Conservation (phyloP, 2,797 vertebrate species). For the Tenualosa thibaudeaui region DNA sequence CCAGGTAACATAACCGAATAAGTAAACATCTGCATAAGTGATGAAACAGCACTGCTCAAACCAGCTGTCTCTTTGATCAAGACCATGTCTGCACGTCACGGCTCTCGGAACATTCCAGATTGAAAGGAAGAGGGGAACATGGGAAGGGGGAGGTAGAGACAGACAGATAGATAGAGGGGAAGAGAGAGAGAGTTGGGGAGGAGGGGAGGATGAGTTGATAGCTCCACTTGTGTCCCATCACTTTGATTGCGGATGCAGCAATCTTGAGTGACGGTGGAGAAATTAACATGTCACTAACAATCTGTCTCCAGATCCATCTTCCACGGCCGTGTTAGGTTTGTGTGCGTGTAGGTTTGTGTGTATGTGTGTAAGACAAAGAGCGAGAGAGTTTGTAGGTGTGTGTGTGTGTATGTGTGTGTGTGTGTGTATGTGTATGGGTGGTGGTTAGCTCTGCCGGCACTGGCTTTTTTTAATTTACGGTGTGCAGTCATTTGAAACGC, state of each 20-base stretch:
- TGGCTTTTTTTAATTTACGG: constrained; percentile 65
- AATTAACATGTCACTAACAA: constrained; percentile 84
- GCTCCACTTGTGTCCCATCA: constrained; percentile 62
- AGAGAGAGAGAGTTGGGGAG: constrained; percentile 33
- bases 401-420: constrained; percentile 19
- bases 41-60: constrained; percentile 47
- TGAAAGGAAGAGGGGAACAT: not conserved
- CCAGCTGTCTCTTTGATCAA: constrained; percentile 48
- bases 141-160: not conserved
- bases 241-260: constrained; percentile 69
- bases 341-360: constrained; percentile 42
- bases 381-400: constrained; percentile 25
- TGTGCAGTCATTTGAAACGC: constrained; percentile 70
- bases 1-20: not conserved
- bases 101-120: constrained; percentile 20
- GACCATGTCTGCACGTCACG: constrained; percentile 27
- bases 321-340: constrained; percentile 53
- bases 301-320: constrained; percentile 79
- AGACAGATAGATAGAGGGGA: not conserved
- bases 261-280: constrained; percentile 78
- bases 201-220: constrained; percentile 49
- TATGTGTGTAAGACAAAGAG: constrained; percentile 8
- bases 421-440: constrained; percentile 23
- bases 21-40: constrained; percentile 24
- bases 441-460: constrained; percentile 40